Evolutionary conservation across 2,113 vertebrate species (phyloP).

Genomic region (Lethenteron camtschaticum): DNA sequence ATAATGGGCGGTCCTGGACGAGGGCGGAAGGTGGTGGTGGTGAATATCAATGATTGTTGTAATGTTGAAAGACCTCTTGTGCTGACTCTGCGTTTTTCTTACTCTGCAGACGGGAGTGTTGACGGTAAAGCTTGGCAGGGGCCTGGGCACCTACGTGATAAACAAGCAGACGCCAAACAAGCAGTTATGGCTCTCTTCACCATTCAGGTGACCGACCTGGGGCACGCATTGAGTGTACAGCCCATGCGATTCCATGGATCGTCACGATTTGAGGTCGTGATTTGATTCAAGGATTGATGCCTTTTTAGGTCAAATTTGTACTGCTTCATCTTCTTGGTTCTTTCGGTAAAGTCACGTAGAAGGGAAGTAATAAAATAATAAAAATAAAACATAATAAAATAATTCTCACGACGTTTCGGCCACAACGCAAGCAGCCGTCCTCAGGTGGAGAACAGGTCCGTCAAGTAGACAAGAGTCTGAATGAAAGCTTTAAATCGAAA

Average conservation of each 20-base stretch:
- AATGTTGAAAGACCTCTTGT: neutral
- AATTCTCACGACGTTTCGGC: too few relatives aligned
- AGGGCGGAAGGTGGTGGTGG: too few relatives aligned
- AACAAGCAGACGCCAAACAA: conserved; percentile 93
- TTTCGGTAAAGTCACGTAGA: too few relatives aligned
- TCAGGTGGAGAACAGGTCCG: too few relatives aligned
- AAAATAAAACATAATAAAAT: too few relatives aligned
- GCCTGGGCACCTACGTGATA: conserved; percentile 80
- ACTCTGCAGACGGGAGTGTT: conserved; percentile 48
- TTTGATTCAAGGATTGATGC: neutral
- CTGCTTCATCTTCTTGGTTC: too few relatives aligned
- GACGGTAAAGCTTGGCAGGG: conserved; percentile 50
- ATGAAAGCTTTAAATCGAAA: too few relatives aligned
- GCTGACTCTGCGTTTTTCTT: neutral
- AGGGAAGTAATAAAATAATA: too few relatives aligned
- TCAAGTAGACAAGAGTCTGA: too few relatives aligned
- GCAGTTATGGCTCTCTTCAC: conserved; percentile 85
- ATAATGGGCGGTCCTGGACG: too few relatives aligned
- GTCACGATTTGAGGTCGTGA: neutral
- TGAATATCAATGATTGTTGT: neutral
- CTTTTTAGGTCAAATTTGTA: neutral
- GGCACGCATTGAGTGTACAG: neutral
- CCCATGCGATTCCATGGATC: neutral
- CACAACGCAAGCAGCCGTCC: too few relatives aligned
- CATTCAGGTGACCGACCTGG: conserved; percentile 24